Base-by-base conservation (phyloP, 2,888 invertebrate genomes). In the Monopis laevigella region DNA sequence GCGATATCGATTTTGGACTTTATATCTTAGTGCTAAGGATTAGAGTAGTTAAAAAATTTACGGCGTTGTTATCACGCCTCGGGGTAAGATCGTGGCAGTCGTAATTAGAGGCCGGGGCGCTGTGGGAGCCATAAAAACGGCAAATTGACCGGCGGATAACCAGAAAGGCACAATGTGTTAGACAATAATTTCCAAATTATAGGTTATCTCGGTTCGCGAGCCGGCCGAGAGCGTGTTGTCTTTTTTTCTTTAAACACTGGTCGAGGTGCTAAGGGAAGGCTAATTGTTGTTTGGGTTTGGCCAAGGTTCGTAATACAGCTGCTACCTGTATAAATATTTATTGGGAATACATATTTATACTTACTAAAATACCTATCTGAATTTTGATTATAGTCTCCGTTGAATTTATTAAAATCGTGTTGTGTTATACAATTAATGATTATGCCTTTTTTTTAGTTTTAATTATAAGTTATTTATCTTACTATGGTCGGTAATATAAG, bases 161-260 rank as follows among this genome's bases (percentile, higher is more conserved):
- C 78, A 78, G 75, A 80, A 78, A 80, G 80, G 78, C 80, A 78
- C 77, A 80, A 80, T 80, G 78, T 80, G 80, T 80, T 80, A 80
- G 78, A 80, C 78, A 78, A 78, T 78, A 78, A 80, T 78, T 80
- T 80, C 77, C 77, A 78, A 80, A 78, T 80, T 80, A 78, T 70
- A 77, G 78, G 80, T 77, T 78, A 63, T 68, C 74, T 68, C 61
- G 64, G 74, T 75, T 75, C 64, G 75, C 75, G 67, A 68, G 70
- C 56, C 56, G 35, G 58, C 62, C 66, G 64, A 52, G 58, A 59
- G 58, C 51, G 12, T 29, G 19, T n/a, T 40, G 8, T 21, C 19
- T 26, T 65, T 67, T 72, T 75, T 58, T 17, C 27, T 28, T 39
- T 28, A 58, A 49, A 61, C 63, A 62, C 69, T 68, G 68, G 65